These are phyloP conservation scores for Eueremaeus valkanovi DNA, from an alignment of 2,888 invertebrate species.

Conservation along the genomic window DNA sequence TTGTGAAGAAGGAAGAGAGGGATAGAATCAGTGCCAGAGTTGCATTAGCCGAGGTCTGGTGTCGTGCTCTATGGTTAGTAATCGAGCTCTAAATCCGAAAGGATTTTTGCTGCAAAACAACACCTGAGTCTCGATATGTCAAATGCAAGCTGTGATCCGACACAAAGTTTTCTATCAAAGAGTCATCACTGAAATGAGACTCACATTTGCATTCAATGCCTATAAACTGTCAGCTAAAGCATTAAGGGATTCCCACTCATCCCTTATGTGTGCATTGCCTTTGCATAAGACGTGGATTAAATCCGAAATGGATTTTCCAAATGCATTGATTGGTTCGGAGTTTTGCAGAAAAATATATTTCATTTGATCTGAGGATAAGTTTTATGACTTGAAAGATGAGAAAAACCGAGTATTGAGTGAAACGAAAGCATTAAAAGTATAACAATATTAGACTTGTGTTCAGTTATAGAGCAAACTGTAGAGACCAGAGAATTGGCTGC, in stretches of 20 bases:
- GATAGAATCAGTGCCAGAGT: no score
- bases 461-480: neutral
- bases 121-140: conserved; percentile 28
- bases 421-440: neutral
- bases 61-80: conserved; percentile 20
- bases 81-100: conserved; percentile 22
- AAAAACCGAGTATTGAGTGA: neutral
- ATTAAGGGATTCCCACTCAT: conserved; percentile 24
- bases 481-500: neutral
- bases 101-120: conserved; percentile 35
- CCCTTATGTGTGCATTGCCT: neutral
- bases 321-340: neutral
- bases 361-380: conserved; percentile 19
- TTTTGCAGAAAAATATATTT: neutral
- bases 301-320: conserved; percentile 20
- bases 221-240: conserved; percentile 20
- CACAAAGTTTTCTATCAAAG: conserved; percentile 29
- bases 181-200: conserved; percentile 26
- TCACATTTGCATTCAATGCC: conserved; percentile 23
- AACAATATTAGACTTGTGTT: neutral
- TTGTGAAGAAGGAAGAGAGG: no score
- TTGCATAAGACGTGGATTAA: conserved; percentile 25
- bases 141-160: conserved; percentile 31
- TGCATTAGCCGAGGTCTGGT: neutral
- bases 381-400: conserved; percentile 25